phyloP scores from a whole-genome alignment of 2,113 vertebrate genomes.

The Notarius lentiginosus region DNA sequence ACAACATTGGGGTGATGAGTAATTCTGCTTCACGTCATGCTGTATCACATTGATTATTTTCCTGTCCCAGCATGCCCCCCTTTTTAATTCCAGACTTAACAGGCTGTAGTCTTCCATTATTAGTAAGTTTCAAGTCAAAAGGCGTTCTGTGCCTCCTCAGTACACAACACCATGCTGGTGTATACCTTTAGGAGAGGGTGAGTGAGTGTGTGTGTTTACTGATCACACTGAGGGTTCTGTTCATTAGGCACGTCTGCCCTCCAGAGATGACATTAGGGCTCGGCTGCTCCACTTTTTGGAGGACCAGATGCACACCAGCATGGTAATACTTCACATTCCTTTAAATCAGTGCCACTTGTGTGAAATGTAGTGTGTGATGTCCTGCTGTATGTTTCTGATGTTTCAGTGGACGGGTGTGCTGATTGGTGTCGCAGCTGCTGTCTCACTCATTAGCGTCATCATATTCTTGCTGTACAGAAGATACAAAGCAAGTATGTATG shows the following conservation, averaged over 20 bases:
- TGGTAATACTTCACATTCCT: slow-evolving; percentile 70
- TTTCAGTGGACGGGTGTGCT: slow-evolving; percentile 79
- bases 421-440: slow-evolving; percentile 70
- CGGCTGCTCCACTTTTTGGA: slow-evolving; percentile 76
- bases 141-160: background rate
- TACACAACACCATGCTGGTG: background rate
- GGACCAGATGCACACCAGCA: slow-evolving; percentile 75
- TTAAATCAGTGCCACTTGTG: background rate
- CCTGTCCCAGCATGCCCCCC: background rate
- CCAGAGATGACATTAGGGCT: slow-evolving; percentile 61
- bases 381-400: background rate
- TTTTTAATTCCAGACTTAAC: background rate
- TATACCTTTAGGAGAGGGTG: background rate
- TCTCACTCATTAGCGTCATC: slow-evolving; percentile 69
- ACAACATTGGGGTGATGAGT: background rate
- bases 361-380: background rate
- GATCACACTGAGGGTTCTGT: background rate
- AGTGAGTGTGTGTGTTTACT: background rate
- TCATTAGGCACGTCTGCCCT: slow-evolving; percentile 58
- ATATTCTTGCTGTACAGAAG: slow-evolving; percentile 77
- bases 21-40: background rate
- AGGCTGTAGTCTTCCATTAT: background rate
- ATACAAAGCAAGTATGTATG: slow-evolving; percentile 78
- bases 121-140: background rate
- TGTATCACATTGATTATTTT: background rate